Percentiles rank a stretch among this genome's conserved stretches.
These are phyloP conservation scores for Girardinichthys multiradiatus DNA, from an alignment of 2,113 vertebrate genomes.

Conservation along the genomic window DNA sequence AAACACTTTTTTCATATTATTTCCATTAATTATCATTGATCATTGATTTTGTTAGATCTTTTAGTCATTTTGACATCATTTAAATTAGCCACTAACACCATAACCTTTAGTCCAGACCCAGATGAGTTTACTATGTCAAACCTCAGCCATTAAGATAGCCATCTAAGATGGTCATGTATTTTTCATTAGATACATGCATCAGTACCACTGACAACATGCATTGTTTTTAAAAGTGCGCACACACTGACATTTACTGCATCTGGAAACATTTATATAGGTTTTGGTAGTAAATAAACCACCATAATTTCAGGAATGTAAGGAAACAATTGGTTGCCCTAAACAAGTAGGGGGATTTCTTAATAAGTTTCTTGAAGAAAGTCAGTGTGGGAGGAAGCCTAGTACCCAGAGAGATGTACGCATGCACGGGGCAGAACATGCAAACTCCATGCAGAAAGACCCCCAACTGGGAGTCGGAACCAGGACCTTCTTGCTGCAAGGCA, in stretches of 20 bases:
- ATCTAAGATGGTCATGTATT: neutral
- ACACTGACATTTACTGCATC: slow-evolving; percentile 25
- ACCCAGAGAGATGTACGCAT: no score
- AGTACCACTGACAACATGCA: neutral
- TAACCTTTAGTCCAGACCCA: neutral
- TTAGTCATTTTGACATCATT: neutral
- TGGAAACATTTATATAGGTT: slow-evolving; percentile 56
- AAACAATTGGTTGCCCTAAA: slow-evolving; percentile 11
- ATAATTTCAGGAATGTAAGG: slow-evolving; percentile 29
- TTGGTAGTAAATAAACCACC: slow-evolving; percentile 48
- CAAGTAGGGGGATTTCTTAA: neutral
- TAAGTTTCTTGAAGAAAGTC: neutral
- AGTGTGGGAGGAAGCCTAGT: no score
- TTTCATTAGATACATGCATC: neutral
- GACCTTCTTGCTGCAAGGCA: no score
- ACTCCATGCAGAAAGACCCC: no score
- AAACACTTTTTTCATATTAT: no score
- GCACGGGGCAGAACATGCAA: no score
- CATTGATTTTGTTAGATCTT: neutral
- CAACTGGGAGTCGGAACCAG: no score
- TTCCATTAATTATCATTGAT: no score
- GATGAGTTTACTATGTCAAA: neutral
- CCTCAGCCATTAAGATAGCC: neutral
- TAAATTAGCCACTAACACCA: neutral
- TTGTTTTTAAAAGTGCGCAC: slow-evolving; percentile 16